Percentiles rank a stretch among this genome's conserved stretches.
phyloP scores from a whole-genome alignment of 2,797 vertebrate genomes.

The Onychomys arenicola region DNA sequence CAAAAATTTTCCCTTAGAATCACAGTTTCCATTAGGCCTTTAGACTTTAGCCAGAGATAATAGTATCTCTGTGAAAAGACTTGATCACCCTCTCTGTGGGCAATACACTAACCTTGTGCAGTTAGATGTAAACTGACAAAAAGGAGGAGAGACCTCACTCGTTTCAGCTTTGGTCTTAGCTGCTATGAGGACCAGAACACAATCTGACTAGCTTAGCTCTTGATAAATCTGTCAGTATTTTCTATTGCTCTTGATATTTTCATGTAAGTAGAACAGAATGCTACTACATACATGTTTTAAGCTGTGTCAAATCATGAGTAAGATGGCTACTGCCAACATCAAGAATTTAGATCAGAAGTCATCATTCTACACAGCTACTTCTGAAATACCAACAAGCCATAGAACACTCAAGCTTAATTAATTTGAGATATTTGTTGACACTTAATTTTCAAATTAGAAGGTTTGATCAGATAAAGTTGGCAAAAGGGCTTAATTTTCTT shows the following conservation, averaged over 20 bases:
- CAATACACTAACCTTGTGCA: conserved; percentile 49
- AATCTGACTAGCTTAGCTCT: conserved; percentile 8
- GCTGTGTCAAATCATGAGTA: conserved; percentile 6
- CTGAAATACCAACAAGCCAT: not conserved
- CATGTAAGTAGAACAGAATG: not conserved
- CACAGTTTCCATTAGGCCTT: conserved; percentile 17
- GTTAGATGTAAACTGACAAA: not conserved
- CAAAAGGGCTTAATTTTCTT: not conserved
- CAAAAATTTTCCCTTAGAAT: not conserved
- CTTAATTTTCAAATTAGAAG: conserved; percentile 61
- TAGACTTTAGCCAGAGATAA: conserved; percentile 28
- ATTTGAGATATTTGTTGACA: conserved; percentile 13
- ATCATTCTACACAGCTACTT: conserved; percentile 21
- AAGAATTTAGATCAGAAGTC: conserved; percentile 43
- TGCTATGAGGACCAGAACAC: conserved; percentile 25
- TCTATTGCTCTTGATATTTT: conserved; percentile 3
- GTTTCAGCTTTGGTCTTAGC: conserved; percentile 22
- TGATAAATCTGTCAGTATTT: conserved; percentile 12
- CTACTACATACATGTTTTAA: not conserved
- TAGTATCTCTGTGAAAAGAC: conserved; percentile 31
- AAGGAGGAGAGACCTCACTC: not conserved
- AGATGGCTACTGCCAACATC: not conserved
- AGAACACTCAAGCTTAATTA: conserved; percentile 46
- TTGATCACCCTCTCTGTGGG: not conserved
- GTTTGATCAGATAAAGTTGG: not conserved